Conservation (phyloP, 2,888 invertebrate species). For the Antheraea yamamai region DNA sequence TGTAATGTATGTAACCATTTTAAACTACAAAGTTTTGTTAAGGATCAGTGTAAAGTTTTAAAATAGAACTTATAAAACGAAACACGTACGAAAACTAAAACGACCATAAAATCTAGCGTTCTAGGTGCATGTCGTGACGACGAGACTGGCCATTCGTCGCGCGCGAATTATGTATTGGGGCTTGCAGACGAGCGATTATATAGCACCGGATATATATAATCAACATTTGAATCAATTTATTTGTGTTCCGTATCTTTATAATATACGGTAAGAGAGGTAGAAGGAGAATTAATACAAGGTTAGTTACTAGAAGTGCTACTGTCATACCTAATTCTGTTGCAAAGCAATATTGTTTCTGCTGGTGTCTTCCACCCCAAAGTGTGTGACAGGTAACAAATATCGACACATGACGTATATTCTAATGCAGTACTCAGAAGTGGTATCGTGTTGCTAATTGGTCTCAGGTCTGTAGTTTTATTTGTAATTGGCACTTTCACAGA, state of each 20-base stretch:
- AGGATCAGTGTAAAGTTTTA: constrained; percentile 19
- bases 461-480: background rate
- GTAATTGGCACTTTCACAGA: background rate
- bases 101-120: constrained; percentile 34
- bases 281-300: background rate
- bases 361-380: too few relatives aligned
- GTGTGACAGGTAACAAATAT: too few relatives aligned
- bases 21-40: background rate
- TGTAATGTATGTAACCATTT: too few relatives aligned
- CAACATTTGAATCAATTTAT: too few relatives aligned
- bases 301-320: background rate
- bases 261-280: too few relatives aligned
- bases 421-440: too few relatives aligned
- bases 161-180: constrained; percentile 30
- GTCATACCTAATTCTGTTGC: background rate
- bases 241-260: too few relatives aligned
- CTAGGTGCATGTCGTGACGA: constrained; percentile 46
- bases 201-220: constrained; percentile 26
- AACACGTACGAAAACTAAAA: constrained; percentile 28
- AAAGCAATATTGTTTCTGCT: background rate
- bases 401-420: too few relatives aligned
- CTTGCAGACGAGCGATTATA: constrained; percentile 19
- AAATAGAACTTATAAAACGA: constrained; percentile 26
- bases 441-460: too few relatives aligned
- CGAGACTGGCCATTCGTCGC: constrained; percentile 34